Base-by-base conservation (phyloP, 1,140 invertebrate species). In the Lordiphosa stackelbergi region DNA sequence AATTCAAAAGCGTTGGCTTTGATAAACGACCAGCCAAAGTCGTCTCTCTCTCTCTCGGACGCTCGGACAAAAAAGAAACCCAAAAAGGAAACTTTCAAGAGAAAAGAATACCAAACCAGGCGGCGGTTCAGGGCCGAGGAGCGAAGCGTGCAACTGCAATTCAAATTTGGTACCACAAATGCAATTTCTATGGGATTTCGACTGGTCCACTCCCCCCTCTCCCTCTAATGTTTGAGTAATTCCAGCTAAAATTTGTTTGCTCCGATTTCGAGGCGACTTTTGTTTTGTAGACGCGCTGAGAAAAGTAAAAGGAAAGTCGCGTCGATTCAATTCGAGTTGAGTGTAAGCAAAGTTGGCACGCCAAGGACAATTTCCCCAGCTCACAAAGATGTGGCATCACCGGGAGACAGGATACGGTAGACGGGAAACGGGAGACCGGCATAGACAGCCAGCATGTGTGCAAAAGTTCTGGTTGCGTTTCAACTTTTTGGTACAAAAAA, bases 141-240 rank as follows among this genome's bases (percentile, higher is more conserved):
- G n/a, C n/a, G n/a, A n/a, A n/a, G n/a, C n/a, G n/a, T n/a, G n/a
- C 66, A 75, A 81, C 69, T 81, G 66, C 77, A 81, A 81, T 81
- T 75, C 77, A 83, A 83, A 81, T 75, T 68, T 68, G 71, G 66
- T 68, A 63, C 66, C 77, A 51, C 75, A 84, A 77, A 81, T 81
- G 77, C 77, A 81, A 81, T 83, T 81, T 83, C 77, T 69, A 77
- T 73, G 69, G 77, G 64, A 81, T 77, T 81, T 83, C 41, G n/a
- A n/a, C n/a, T n/a, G n/a, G n/a, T n/a, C 16, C 45, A 40, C 4
- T 3, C 22, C 22, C 22, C 22, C 55, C 36, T 51, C 24, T 46
- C 53, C 40, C 48, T 66, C 47, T 40, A 16, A 16, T 16, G 16
- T 63, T 63, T 58, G 53, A 58, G 53, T 58, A 45, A 49, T 64